phyloP scores from a whole-genome alignment of 2,113 vertebrate species.

The Trogon surrucura region DNA sequence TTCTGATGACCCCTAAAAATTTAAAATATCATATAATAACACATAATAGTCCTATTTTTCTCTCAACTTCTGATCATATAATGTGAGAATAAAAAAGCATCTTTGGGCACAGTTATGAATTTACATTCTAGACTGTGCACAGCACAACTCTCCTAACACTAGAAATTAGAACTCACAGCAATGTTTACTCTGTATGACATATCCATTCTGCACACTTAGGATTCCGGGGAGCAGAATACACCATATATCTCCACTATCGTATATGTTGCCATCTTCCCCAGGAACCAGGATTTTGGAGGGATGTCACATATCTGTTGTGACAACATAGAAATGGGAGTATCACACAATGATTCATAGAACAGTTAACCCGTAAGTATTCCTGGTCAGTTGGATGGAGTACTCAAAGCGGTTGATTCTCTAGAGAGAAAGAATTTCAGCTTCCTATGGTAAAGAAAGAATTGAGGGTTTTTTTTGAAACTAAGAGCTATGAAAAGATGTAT shows the following conservation, averaged over 20 bases:
- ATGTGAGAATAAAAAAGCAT: neutral
- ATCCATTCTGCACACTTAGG: neutral
- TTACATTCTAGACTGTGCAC: neutral
- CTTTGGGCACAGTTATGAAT: neutral
- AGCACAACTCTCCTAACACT: neutral
- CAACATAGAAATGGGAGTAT: neutral
- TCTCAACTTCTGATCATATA: neutral
- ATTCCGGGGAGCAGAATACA: neutral
- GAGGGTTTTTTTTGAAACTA: neutral
- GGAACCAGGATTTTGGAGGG: neutral
- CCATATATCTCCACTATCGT: neutral
- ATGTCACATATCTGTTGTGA: neutral
- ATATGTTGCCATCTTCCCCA: neutral
- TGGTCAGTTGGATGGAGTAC: neutral
- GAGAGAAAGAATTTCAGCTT: neutral
- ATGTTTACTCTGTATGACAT: accelerated
- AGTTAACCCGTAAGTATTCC: neutral
- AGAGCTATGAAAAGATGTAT: neutral
- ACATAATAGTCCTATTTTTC: neutral
- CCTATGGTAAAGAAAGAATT: neutral
- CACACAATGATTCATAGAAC: accelerated
- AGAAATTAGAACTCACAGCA: neutral
- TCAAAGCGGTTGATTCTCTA: neutral
- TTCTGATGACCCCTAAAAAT: slow-evolving; percentile 87
- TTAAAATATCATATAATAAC: neutral